Evolutionary conservation across 1,140 invertebrate species (phyloP), one percentile per base, ranked within the genome.

Genomic region (Schlechtendalia chinensis): DNA sequence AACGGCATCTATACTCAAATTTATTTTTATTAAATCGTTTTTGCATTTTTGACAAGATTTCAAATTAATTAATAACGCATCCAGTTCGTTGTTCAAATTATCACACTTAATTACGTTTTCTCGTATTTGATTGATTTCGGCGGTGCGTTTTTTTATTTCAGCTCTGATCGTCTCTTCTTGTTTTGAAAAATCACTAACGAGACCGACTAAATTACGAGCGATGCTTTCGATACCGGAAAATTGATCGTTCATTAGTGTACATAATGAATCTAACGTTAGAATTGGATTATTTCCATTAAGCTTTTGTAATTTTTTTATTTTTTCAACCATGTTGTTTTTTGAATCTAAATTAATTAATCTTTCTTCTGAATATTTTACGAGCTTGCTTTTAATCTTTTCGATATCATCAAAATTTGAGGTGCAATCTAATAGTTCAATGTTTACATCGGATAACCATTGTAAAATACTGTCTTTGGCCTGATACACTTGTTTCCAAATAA

Each of bases 401-500:
- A 92, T 90, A 87, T 96, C 94, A 80, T 92, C 88, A 22, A 91
- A 90, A 84, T 92, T 91, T 83, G 92, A 90, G 39, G 91, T 89
- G 81, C 92, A 91, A 84, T 91, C 90, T 39, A 90, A 90, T 6
- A 97, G 86, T 39, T 89, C 89, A 83, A 91, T 90, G 82, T 92
- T 91, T 12, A 93, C 95, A 83, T 93, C 91, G 81, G 89, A 91
- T 5, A 96, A 84, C 96, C 96, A 98, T 47, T 90, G 90, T 0
- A 92, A 86, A 19, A 97, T 87, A 84, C 95, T 93, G 82, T 92
- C 91, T 84, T 94, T 94, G 0, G 91, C 90, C 82, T 94, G 92
- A 80, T 95, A 92, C 10, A 97, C 93, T 85, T 97, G 94, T 83
- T 94, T 93, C 95, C 95, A 97, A 67, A 97, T 92, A 8, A 94